Percentiles rank a stretch among this genome's conserved stretches.
These are phyloP conservation scores for Araneus ventricosus DNA, from an alignment of 1,140 invertebrate genomes.

Conservation along the genomic window DNA sequence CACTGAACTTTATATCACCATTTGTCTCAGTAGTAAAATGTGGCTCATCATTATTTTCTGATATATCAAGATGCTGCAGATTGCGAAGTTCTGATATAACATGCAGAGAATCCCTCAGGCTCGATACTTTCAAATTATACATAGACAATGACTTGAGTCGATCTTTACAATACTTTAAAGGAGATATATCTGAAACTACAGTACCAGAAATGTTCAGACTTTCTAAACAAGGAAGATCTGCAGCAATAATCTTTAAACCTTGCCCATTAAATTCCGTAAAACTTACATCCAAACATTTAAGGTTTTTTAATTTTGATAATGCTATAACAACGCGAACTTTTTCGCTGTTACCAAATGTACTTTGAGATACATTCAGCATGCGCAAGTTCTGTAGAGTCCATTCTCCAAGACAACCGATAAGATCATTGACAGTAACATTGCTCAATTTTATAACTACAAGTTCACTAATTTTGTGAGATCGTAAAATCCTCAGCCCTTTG, in stretches of 20 bases:
- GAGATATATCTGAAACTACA: conserved; percentile 85
- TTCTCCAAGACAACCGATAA: conserved; percentile 86
- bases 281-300: conserved; percentile 86
- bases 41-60: conserved; percentile 83
- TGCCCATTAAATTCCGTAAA: conserved; percentile 87
- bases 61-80: conserved; percentile 85
- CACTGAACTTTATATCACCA: conserved; percentile 79
- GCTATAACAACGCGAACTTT: conserved; percentile 81
- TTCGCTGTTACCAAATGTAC: conserved; percentile 84
- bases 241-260: conserved; percentile 85
- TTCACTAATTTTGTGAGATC: conserved; percentile 84
- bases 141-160: conserved; percentile 84
- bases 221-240: conserved; percentile 86
- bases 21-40: conserved; percentile 80
- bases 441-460: conserved; percentile 84
- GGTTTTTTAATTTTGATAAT: conserved; percentile 81
- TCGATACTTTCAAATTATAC: conserved; percentile 85
- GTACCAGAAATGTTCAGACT: conserved; percentile 87
- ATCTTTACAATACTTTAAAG: conserved; percentile 84
- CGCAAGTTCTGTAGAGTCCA: conserved; percentile 85
- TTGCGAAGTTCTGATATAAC: conserved; percentile 84
- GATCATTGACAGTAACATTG: conserved; percentile 84
- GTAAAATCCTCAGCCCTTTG: conserved; percentile 85
- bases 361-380: conserved; percentile 85
- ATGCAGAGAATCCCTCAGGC: conserved; percentile 80